phyloP scores from a whole-genome alignment of 2,797 vertebrate genomes.

The Chiloscyllium punctatum region DNA sequence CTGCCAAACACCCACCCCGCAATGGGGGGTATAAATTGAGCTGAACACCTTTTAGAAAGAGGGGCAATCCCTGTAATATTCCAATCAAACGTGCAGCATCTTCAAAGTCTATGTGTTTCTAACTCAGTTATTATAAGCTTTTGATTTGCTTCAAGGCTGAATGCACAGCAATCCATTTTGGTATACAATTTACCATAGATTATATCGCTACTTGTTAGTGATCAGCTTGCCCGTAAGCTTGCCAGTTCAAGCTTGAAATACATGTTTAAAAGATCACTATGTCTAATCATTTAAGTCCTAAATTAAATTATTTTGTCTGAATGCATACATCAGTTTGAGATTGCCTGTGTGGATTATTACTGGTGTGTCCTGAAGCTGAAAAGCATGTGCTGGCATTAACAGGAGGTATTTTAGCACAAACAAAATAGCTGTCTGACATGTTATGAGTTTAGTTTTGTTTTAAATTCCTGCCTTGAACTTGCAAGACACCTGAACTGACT shows the following conservation, averaged over 20 bases:
- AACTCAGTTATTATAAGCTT: background rate
- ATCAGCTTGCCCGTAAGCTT: conserved; percentile 58
- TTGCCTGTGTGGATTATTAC: conserved; percentile 53
- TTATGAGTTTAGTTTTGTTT: conserved; percentile 50
- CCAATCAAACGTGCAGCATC: background rate
- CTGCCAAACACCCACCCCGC: no score
- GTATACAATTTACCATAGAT: background rate
- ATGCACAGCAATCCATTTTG: background rate
- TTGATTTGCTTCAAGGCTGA: conserved; percentile 8
- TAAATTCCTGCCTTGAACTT: conserved; percentile 39
- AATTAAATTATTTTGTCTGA: conserved; percentile 59
- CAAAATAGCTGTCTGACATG: conserved; percentile 44
- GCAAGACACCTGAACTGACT: background rate
- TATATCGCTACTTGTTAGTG: conserved; percentile 43
- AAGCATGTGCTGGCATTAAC: conserved; percentile 48
- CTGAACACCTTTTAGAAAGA: no score
- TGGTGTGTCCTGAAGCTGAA: conserved; percentile 49
- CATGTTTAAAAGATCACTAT: conserved; percentile 56
- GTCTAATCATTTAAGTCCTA: conserved; percentile 58
- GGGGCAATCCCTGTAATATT: background rate
- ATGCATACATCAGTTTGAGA: conserved; percentile 52
- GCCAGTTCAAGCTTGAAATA: conserved; percentile 51
- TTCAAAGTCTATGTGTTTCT: no score
- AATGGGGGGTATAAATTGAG: no score
- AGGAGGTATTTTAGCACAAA: conserved; percentile 52